These are phyloP conservation scores for Enteromius viviparus DNA, from an alignment of 2,797 vertebrate species.

Conservation along the genomic window DNA sequence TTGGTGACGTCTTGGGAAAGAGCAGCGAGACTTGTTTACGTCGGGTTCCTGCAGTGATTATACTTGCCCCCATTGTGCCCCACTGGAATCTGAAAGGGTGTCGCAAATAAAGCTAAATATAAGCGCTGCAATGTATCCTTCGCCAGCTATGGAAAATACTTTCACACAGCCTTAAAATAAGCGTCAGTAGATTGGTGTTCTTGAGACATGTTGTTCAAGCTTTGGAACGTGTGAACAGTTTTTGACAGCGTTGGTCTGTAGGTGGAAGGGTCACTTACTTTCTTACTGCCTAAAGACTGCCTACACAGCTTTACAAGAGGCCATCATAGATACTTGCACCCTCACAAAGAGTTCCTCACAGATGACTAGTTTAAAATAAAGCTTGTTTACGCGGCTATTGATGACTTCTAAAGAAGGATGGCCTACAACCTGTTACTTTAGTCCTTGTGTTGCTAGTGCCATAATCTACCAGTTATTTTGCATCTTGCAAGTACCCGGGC, in stretches of 20 bases:
- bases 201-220: slow-evolving; percentile 51
- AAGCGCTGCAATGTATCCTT: slow-evolving; percentile 54
- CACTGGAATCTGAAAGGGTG: slow-evolving; percentile 46
- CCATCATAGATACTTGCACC: background rate
- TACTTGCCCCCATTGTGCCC: slow-evolving; percentile 57
- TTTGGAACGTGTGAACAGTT: slow-evolving; percentile 48
- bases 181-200: slow-evolving; percentile 36
- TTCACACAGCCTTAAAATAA: slow-evolving; percentile 61
- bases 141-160: slow-evolving; percentile 67
- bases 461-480: background rate
- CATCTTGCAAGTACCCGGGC: too few species aligned
- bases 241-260: background rate
- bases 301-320: background rate
- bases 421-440: background rate
- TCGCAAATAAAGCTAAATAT: slow-evolving; percentile 70
- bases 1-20: slow-evolving; percentile 22
- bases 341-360: background rate
- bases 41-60: slow-evolving; percentile 61
- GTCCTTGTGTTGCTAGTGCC: background rate
- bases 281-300: background rate
- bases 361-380: background rate
- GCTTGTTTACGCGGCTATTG: background rate
- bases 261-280: slow-evolving; percentile 14
- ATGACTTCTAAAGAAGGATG: background rate
- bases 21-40: slow-evolving; percentile 61